Evolutionary conservation across 2,888 invertebrate species (phyloP).

Genomic region (Amiota communis): DNA sequence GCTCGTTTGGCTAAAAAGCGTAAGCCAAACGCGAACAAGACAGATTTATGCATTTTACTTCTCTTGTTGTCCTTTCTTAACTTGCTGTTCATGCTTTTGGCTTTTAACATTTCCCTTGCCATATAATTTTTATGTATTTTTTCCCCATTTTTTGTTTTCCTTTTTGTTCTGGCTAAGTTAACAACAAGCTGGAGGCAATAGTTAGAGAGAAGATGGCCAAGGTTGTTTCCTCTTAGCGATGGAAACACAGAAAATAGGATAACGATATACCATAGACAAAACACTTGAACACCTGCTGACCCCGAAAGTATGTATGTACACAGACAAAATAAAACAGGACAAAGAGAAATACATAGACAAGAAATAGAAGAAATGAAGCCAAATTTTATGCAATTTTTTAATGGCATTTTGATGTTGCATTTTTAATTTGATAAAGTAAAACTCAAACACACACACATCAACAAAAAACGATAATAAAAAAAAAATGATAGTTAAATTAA

Average conservation of each 20-base stretch:
- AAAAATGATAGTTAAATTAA: not conserved
- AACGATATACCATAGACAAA: not conserved
- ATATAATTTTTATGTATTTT: slow-evolving; percentile 43
- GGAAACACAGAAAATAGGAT: slow-evolving; percentile 10
- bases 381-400: slow-evolving; percentile 57
- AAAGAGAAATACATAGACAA: not conserved
- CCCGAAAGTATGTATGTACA: slow-evolving; percentile 14
- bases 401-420: slow-evolving; percentile 52
- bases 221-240: slow-evolving; percentile 43
- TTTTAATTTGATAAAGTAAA: slow-evolving; percentile 16
- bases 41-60: slow-evolving; percentile 17
- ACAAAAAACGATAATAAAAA: not conserved
- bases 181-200: slow-evolving; percentile 28
- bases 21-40: slow-evolving; percentile 14
- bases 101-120: not conserved
- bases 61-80: not conserved
- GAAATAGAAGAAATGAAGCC: not conserved
- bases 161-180: slow-evolving; percentile 13
- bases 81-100: slow-evolving; percentile 19
- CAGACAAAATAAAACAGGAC: not conserved
- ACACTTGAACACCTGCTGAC: slow-evolving; percentile 22
- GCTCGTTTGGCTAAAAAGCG: slow-evolving; percentile 12
- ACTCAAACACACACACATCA: not conserved
- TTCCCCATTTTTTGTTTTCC: slow-evolving; percentile 47
- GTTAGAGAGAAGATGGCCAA: slow-evolving; percentile 36